Evolutionary conservation across 2,888 invertebrate species (phyloP), one percentile per base, ranked within the genome.

Genomic region (Ichneumon xanthorius): DNA sequence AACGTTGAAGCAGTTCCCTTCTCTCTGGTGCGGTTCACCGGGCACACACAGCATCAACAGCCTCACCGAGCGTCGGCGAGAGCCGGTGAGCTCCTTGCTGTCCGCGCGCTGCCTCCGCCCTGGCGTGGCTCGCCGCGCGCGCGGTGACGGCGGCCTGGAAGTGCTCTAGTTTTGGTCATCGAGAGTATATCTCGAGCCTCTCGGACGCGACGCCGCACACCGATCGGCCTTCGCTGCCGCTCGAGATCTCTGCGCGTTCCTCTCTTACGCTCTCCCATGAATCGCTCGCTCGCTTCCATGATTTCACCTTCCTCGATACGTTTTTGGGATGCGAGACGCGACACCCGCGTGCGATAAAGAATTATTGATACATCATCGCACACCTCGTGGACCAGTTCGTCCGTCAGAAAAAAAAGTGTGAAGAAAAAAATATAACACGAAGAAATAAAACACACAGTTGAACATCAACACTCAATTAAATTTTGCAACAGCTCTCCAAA

Each of bases 81-180:
- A 72, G 50, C 72, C 65, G 67, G 72, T 30, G 71, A 73, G 73
- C 85, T 82, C 81, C 89, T 58, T 58, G 58, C 58, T 22, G 58
- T 22, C 55, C 80, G 83, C 77, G 80, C 71, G 63, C 73, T 78
- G 85, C 84, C 85, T 86, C 86, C 86, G 86, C 88, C 86, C 87
- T 84, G 88, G 87, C 89, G 88, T 87, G 88, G 87, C 45, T 85
- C 88, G 86, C 53, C 70, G 76, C 80, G 70, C 79, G 78, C 83
- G 70, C 79, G 82, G 78, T 71, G 65, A 85, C 80, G 86, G 80
- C 80, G 85, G 82, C 85, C 86, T 88, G 85, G 82, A 86, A 86
- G 85, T 86, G 85, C 82, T 86, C 85, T 82, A 87, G 87, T 87
- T 88, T 85, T 88, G 87, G 88, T 86, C 87, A 87, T 87, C 87